phyloP scores from a whole-genome alignment of 2,113 vertebrate species.

The Octodon degus region DNA sequence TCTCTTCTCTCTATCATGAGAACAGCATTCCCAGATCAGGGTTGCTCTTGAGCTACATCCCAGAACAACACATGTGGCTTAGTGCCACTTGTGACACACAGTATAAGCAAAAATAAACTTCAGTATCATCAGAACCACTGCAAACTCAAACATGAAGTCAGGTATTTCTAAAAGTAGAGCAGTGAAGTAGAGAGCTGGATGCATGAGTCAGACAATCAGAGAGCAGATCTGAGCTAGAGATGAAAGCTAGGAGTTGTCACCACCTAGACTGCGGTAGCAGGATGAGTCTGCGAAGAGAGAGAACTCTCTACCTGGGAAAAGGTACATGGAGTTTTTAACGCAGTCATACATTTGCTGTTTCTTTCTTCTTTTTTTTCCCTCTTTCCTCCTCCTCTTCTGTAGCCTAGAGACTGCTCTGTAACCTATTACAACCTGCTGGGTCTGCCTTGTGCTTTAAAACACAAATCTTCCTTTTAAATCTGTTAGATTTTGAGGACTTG shows the following conservation, averaged over 20 bases:
- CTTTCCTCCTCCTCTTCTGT: slow-evolving; percentile 21
- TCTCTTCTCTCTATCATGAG: background rate
- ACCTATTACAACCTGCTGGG: background rate
- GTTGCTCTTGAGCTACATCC: background rate
- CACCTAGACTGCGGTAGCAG: slow-evolving; percentile 24
- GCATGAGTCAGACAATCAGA: slow-evolving; percentile 35
- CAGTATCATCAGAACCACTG: background rate
- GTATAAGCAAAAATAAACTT: background rate
- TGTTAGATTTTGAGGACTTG: background rate
- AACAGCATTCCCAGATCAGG: background rate
- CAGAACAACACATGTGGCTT: background rate
- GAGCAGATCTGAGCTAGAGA: slow-evolving; percentile 11
- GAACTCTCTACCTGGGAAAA: background rate
- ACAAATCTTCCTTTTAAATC: background rate
- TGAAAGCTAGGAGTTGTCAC: slow-evolving; percentile 23
- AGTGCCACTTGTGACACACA: background rate
- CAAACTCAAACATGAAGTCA: background rate
- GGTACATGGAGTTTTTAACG: background rate
- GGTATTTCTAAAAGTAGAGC: slow-evolving; percentile 41
- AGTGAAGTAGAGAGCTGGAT: background rate
- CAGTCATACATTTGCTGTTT: background rate
- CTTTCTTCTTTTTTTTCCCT: background rate
- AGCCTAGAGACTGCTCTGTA: background rate
- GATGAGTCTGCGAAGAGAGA: background rate
- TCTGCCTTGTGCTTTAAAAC: background rate